phyloP scores from a whole-genome alignment of 2,797 vertebrate species.

The Hypotaenidia philippensis region DNA sequence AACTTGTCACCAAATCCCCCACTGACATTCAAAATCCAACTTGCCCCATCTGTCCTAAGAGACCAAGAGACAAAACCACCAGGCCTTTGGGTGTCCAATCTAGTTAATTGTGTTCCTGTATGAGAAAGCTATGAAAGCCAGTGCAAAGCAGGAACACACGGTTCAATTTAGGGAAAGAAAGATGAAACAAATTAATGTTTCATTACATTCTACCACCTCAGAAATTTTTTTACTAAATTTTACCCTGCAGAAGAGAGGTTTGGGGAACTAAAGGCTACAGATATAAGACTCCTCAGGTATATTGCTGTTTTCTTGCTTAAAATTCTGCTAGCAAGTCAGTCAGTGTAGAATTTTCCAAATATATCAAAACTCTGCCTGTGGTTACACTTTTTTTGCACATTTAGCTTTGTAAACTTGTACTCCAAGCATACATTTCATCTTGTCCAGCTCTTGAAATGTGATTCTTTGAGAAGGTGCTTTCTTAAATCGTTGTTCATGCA shows the following conservation, averaged over 20 bases:
- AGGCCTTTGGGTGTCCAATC: not conserved
- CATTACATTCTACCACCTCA: not conserved
- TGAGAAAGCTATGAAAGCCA: not conserved
- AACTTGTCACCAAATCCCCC: not conserved
- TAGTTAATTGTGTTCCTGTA: not conserved
- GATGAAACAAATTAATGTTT: not conserved
- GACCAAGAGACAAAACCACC: not conserved
- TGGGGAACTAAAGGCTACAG: not conserved
- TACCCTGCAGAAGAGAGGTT: not conserved
- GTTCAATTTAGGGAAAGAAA: not conserved
- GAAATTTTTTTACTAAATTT: not conserved
- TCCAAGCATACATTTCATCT: not conserved
- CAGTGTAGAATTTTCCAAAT: not conserved
- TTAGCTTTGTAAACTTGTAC: not conserved
- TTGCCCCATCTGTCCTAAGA: not conserved
- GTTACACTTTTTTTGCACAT: not conserved
- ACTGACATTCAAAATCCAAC: not conserved
- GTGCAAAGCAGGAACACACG: not conserved
- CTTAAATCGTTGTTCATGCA: not conserved
- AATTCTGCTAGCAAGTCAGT: not conserved
- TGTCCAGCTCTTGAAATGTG: not conserved
- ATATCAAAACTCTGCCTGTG: not conserved
- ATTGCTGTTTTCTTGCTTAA: not conserved
- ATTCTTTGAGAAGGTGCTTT: not conserved
- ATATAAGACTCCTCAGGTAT: not conserved